phyloP scores from a whole-genome alignment of 2,113 vertebrate genomes.

The Marcusenius ussheri region DNA sequence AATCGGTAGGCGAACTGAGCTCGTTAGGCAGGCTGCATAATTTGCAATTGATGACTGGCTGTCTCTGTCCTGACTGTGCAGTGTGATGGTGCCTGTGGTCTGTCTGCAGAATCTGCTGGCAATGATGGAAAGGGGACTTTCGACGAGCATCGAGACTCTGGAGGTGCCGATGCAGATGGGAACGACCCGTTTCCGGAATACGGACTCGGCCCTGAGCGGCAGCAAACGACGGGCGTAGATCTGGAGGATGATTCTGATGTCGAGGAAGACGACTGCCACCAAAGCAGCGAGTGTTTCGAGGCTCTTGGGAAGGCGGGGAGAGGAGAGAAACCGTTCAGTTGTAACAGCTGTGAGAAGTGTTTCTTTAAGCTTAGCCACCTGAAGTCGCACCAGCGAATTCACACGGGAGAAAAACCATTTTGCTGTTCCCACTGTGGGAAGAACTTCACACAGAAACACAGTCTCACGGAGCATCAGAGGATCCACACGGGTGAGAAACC shows the following conservation, averaged over 20 bases:
- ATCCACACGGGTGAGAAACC: constrained; percentile 48
- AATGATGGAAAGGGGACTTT: background rate
- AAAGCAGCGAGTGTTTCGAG: background rate
- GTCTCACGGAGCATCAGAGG: constrained; percentile 44
- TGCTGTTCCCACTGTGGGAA: constrained; percentile 47
- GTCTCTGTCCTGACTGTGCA: background rate
- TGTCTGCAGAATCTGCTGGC: background rate
- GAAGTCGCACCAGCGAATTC: constrained; percentile 41
- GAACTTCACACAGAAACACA: constrained; percentile 48
- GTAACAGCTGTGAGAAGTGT: constrained; percentile 45
- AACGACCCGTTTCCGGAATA: background rate
- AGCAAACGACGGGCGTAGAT: no score
- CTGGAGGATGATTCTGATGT: background rate
- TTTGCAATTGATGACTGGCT: background rate
- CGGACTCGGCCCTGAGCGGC: background rate
- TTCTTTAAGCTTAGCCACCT: constrained; percentile 49
- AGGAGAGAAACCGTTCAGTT: constrained; percentile 39
- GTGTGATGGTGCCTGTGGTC: background rate
- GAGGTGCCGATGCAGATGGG: constrained; percentile 38
- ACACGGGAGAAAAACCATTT: constrained; percentile 49
- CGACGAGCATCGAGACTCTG: background rate
- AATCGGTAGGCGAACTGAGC: constrained; percentile 47
- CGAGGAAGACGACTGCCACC: background rate
- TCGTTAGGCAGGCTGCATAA: background rate
- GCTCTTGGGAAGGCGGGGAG: background rate